Evolutionary conservation across 2,888 invertebrate genomes (phyloP).

Genomic region (Bembecia ichneumoniformis): DNA sequence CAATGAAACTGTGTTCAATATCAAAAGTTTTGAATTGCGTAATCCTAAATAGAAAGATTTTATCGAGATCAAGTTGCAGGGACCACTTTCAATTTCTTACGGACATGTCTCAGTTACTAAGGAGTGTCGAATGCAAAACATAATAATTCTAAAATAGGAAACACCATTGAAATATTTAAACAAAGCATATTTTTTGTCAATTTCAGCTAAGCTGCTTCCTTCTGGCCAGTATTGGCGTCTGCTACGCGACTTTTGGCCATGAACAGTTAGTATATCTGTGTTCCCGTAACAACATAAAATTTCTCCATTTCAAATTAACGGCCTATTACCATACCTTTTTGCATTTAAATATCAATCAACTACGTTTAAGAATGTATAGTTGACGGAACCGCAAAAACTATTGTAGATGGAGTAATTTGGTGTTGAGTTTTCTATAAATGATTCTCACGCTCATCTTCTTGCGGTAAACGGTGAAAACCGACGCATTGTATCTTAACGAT

Average conservation of each 20-base stretch:
- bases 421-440: slow-evolving; percentile 51
- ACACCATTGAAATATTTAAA: too few relatives aligned
- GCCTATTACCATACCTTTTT: slow-evolving; percentile 7
- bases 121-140: not conserved
- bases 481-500: slow-evolving; percentile 47
- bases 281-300: slow-evolving; percentile 14
- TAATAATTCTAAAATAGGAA: not conserved
- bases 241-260: slow-evolving; percentile 59
- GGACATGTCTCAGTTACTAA: slow-evolving; percentile 1
- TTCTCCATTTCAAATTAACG: slow-evolving; percentile 14
- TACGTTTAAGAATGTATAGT: slow-evolving; percentile 16
- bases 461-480: slow-evolving; percentile 62
- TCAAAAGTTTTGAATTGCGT: slow-evolving; percentile 5
- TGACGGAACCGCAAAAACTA: slow-evolving; percentile 43
- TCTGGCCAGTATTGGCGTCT: slow-evolving; percentile 58
- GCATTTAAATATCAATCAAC: slow-evolving; percentile 22
- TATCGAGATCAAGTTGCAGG: slow-evolving; percentile 13
- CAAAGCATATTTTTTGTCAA: slow-evolving; percentile 19
- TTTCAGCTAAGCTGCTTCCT: slow-evolving; percentile 64
- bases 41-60: slow-evolving; percentile 18
- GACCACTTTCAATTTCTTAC: slow-evolving; percentile 29
- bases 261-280: slow-evolving; percentile 62
- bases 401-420: slow-evolving; percentile 44
- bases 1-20: too few relatives aligned
- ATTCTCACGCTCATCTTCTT: slow-evolving; percentile 58